Evolutionary conservation across 2,888 invertebrate genomes (phyloP), one percentile per base, ranked within the genome.

Genomic region (Hoplodrina ambigua): DNA sequence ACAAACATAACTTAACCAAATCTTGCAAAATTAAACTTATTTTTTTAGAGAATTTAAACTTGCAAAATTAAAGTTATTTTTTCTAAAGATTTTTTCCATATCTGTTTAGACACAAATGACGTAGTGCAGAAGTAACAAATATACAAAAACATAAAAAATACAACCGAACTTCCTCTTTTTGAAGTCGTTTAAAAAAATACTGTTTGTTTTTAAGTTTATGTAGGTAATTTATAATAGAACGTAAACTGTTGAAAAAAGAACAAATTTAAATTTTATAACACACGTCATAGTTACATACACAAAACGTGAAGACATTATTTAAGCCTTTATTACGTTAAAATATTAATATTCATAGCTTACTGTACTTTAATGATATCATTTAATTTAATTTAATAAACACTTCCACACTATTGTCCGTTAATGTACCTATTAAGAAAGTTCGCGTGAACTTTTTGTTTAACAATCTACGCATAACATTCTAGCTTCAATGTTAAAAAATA

Each of bases 301-400:
- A 25, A n/a, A 19, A 41, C 46, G 20, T 52, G n/a, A 60, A 74
- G 49, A 57, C 30, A 17, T 67, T 37, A 60, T 53, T 75, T 6
- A 11, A 54, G 57, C 61, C 58, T 75, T 74, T 75, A 62, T 75
- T 37, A 62, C 19, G 17, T 50, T 33, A 4, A 59, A 33, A 30
- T 53, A 62, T 74, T 37, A 74, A 69, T 74, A 75, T 75, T 75
- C 69, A 75, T 75, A 44, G 25, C 15, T 75, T 56, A 59, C 59
- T 70, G 52, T 59, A 55, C 37, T 60, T 70, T 75, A 59, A 75
- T 49, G 46, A 46, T 62, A 75, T 69, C 25, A 69, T 75, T 74
- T 62, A 75, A 62, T 74, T 50, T 62, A 19, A 50, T 11, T 55
- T 55, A 52, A 69, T 62, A 55, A 75, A 62, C 54, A 69, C 17